Conservation (phyloP, 2,113 vertebrate genomes). For the Perognathus longimembris region DNA sequence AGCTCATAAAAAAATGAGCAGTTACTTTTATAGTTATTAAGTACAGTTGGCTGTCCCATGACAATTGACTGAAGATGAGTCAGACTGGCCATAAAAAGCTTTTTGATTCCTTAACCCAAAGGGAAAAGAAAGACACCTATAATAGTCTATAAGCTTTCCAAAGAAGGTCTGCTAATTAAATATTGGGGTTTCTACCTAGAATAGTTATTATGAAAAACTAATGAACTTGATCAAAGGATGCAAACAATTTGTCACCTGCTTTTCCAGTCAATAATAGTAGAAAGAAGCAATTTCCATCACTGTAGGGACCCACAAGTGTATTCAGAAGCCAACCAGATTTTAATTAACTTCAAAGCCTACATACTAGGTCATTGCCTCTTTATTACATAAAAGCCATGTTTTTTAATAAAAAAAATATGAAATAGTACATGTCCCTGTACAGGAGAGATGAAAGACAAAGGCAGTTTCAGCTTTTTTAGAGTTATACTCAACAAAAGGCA, state of each 20-base stretch:
- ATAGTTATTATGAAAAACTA: slow-evolving; percentile 81
- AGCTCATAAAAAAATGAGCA: slow-evolving; percentile 77
- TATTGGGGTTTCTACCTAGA: slow-evolving; percentile 81
- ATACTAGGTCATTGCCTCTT: slow-evolving; percentile 69
- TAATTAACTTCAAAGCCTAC: slow-evolving; percentile 84
- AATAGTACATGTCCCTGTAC: neutral
- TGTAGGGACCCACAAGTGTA: slow-evolving; percentile 83
- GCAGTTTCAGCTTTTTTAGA: neutral
- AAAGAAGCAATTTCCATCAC: slow-evolving; percentile 87
- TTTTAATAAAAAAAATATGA: slow-evolving; percentile 59
- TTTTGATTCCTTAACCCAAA: slow-evolving; percentile 40
- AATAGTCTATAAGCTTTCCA: slow-evolving; percentile 59
- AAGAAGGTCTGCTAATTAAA: slow-evolving; percentile 79
- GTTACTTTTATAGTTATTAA: slow-evolving; percentile 87
- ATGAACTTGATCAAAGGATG: slow-evolving; percentile 83
- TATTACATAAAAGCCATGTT: slow-evolving; percentile 57
- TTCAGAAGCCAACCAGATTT: slow-evolving; percentile 82
- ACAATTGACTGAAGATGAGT: slow-evolving; percentile 82
- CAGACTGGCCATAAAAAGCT: slow-evolving; percentile 63
- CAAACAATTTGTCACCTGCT: slow-evolving; percentile 82
- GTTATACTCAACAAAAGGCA: too few relatives aligned
- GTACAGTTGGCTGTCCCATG: slow-evolving; percentile 80
- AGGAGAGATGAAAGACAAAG: neutral
- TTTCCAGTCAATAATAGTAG: slow-evolving; percentile 84
- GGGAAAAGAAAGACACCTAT: slow-evolving; percentile 1